phyloP scores from a whole-genome alignment of 1,140 invertebrate species.

The Paraescarpia echinospica region DNA sequence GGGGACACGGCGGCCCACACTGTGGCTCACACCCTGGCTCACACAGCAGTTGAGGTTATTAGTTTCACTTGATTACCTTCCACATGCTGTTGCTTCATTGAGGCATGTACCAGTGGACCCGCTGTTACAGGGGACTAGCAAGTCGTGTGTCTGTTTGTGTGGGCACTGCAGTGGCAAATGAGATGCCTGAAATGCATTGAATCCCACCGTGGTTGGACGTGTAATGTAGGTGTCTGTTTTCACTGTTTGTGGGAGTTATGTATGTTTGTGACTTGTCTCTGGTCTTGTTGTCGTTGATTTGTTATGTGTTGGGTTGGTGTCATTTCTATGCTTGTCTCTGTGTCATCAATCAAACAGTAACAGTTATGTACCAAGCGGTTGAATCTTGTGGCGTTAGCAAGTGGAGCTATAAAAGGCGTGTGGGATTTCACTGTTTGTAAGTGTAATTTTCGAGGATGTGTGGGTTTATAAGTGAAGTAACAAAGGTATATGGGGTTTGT shows the following conservation, averaged over 20 bases:
- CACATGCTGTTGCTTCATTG: neutral
- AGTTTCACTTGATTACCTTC: neutral
- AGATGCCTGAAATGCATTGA: neutral
- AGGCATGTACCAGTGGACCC: neutral
- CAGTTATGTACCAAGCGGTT: no score
- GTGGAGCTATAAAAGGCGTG: no score
- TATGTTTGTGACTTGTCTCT: neutral
- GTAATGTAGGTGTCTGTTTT: neutral
- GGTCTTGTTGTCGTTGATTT: neutral
- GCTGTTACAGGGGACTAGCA: neutral
- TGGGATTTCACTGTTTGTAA: no score
- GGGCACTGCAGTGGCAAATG: neutral
- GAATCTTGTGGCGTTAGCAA: no score
- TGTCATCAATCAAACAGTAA: no score
- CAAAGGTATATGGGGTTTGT: no score
- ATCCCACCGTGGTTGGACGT: neutral
- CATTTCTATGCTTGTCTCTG: neutral
- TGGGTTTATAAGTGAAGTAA: no score
- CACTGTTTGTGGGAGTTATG: neutral
- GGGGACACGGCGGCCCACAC: neutral
- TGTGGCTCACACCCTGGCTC: no score
- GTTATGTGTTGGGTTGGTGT: neutral
- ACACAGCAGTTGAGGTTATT: neutral
- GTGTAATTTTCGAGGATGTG: no score
- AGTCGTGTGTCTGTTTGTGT: neutral